These are phyloP conservation scores for Ctena decussata DNA, from an alignment of 2,888 invertebrate genomes.

Conservation along the genomic window DNA sequence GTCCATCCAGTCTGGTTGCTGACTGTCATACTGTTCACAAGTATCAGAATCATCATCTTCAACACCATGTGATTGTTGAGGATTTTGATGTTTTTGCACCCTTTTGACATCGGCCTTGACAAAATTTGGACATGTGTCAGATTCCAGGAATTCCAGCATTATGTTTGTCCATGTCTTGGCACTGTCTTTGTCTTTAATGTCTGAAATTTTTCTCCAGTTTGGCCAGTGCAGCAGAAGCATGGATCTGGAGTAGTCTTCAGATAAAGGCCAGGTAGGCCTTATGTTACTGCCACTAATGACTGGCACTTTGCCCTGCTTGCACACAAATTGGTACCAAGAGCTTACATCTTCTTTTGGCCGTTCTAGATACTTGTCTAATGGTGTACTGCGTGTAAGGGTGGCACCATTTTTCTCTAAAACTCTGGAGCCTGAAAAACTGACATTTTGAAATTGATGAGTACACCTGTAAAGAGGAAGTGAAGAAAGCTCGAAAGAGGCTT, in stretches of 20 bases:
- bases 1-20: conserved; percentile 66
- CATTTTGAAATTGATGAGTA: conserved; percentile 61
- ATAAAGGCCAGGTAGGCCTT: conserved; percentile 49
- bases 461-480: conserved; percentile 54
- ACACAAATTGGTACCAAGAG: not conserved
- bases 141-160: conserved; percentile 44
- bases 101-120: conserved; percentile 61
- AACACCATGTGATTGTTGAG: not conserved
- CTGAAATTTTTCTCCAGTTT: conserved; percentile 55
- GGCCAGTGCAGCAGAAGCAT: conserved; percentile 61
- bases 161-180: conserved; percentile 54
- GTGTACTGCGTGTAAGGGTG: not conserved
- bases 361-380: not conserved
- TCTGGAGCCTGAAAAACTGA: conserved; percentile 40
- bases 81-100: conserved; percentile 21
- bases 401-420: not conserved
- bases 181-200: conserved; percentile 52
- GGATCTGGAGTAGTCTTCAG: conserved; percentile 51
- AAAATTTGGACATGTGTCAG: conserved; percentile 45
- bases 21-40: not conserved
- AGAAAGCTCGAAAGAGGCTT: conserved; percentile 60
- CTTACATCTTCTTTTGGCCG: not conserved
- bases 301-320: not conserved
- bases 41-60: not conserved
- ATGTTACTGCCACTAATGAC: not conserved